Evolutionary conservation across 2,888 invertebrate species (phyloP).

Genomic region (Aporophyla lueneburgensis): DNA sequence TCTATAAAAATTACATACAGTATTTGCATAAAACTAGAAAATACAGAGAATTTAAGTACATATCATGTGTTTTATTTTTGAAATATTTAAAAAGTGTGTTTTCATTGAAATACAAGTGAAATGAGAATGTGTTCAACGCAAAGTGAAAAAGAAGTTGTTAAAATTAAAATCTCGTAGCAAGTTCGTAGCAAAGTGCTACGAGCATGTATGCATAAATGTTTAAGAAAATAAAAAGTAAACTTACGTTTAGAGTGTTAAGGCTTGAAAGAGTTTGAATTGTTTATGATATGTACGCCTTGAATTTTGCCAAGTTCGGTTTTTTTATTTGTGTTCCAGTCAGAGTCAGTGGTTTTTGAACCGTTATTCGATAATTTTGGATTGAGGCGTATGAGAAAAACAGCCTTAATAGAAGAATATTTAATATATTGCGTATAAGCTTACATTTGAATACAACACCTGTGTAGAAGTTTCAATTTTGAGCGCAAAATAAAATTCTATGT

Average conservation of each 20-base stretch:
- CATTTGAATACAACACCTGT: not conserved
- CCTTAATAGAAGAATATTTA: not conserved
- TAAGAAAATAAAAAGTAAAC: slow-evolving; percentile 12
- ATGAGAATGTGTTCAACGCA: not conserved
- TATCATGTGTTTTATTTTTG: not conserved
- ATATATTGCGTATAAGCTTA: not conserved
- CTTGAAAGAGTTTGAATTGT: slow-evolving; percentile 34
- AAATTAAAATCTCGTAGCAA: slow-evolving; percentile 55
- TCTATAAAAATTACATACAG: too few relatives aligned
- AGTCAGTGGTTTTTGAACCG: not conserved
- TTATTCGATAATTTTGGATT: not conserved
- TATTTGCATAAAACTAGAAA: not conserved
- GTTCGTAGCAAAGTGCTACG: slow-evolving; percentile 58
- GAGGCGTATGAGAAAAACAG: not conserved
- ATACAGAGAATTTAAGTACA: too few relatives aligned
- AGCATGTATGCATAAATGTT: slow-evolving; percentile 22
- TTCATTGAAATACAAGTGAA: not conserved
- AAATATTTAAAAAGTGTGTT: not conserved
- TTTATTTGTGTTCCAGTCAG: not conserved
- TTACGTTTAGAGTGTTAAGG: not conserved
- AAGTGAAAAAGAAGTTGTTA: not conserved
- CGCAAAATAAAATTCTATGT: slow-evolving; percentile 1
- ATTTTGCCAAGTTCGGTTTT: not conserved
- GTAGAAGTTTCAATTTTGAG: not conserved
- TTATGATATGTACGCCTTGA: slow-evolving; percentile 21